These are phyloP conservation scores for Mnemiopsis leidyi DNA, from an alignment of 37 sponge, comb jelly and placozoan genomes.

Conservation along the genomic window DNA sequence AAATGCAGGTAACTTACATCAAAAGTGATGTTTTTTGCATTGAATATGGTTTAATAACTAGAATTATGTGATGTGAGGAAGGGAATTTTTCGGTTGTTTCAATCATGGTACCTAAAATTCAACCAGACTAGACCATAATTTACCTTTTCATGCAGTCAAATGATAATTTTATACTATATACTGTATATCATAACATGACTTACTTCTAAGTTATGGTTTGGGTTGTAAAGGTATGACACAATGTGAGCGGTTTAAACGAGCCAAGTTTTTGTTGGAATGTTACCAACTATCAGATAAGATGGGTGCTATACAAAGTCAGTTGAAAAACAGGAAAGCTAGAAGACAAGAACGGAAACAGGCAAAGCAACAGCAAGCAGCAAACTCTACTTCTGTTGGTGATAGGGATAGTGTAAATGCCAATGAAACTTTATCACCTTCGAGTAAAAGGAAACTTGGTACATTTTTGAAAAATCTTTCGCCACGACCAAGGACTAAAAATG, in stretches of 20 bases:
- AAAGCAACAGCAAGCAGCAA: neutral
- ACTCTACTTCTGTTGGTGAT: neutral
- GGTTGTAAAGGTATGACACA: slow-evolving; percentile 41
- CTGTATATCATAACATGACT: no score
- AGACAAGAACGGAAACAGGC: slow-evolving; percentile 21
- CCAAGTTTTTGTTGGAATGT: slow-evolving; percentile 54
- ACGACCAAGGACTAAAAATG: slow-evolving; percentile 1
- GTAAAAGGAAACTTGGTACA: neutral
- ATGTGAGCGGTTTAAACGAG: slow-evolving; percentile 37
- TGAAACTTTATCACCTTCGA: slow-evolving; percentile 10
- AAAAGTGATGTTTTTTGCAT: no score
- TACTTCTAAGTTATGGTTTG: neutral
- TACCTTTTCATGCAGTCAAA: no score
- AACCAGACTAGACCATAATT: no score
- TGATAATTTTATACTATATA: no score
- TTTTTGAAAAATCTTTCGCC: slow-evolving; percentile 50
- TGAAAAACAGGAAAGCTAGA: slow-evolving; percentile 21
- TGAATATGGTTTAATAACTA: no score
- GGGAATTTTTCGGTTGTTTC: no score
- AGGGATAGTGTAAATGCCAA: neutral
- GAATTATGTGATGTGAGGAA: no score
- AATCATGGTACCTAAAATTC: no score
- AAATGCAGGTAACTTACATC: no score
- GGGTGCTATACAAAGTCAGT: slow-evolving; percentile 60
- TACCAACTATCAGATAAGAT: slow-evolving; percentile 22